Evolutionary conservation across 2,888 invertebrate species (phyloP).

Genomic region (Loripinus fragilis): DNA sequence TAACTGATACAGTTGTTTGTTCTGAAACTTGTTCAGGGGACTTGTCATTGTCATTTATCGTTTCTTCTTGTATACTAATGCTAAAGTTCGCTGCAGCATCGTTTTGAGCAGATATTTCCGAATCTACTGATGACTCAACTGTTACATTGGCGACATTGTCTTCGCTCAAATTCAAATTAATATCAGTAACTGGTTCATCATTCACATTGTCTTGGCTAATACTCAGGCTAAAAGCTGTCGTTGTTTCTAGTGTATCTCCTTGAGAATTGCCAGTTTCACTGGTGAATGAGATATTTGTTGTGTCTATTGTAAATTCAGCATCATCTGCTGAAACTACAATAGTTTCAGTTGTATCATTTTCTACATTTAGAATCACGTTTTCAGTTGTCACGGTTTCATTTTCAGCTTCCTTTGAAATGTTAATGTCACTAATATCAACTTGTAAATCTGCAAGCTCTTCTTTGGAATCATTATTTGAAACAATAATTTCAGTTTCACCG

Average conservation of each 20-base stretch:
- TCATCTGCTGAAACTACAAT: neutral
- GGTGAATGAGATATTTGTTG: neutral
- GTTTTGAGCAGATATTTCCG: neutral
- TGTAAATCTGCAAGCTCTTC: neutral
- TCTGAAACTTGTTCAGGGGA: neutral
- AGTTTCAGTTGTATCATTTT: no score
- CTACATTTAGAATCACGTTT: no score
- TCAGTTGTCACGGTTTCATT: no score
- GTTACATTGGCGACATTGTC: neutral
- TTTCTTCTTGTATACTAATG: neutral
- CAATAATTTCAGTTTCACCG: no score
- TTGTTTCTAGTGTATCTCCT: neutral
- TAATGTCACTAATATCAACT: neutral
- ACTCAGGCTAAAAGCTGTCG: neutral
- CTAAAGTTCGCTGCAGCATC: neutral
- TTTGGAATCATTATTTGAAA: no score
- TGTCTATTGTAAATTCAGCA: constrained; percentile 4
- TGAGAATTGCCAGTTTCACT: neutral
- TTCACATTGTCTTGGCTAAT: neutral
- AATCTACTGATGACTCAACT: neutral
- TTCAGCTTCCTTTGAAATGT: neutral
- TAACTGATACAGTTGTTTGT: neutral
- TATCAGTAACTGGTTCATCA: neutral
- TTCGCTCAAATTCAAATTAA: neutral
- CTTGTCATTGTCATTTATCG: neutral